Conservation (phyloP, 2,797 vertebrate species). For the Dromococcyx pavoninus region DNA sequence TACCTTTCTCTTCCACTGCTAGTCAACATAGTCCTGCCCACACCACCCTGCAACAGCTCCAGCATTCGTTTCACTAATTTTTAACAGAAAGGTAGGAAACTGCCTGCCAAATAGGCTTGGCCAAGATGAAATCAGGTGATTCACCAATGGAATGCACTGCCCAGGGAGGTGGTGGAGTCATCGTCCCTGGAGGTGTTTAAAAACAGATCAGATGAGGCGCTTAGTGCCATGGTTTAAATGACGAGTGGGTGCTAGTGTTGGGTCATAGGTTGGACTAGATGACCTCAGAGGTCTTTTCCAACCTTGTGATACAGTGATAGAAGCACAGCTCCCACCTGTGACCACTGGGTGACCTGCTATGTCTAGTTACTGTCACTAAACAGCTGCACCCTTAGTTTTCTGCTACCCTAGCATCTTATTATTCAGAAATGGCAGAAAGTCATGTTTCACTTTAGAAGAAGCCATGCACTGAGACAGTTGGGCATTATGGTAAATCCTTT, state of each 20-base stretch:
- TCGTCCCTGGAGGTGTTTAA: too few relatives aligned
- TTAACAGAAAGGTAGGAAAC: neutral
- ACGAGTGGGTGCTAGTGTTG: too few relatives aligned
- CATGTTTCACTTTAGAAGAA: neutral
- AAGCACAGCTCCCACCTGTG: neutral
- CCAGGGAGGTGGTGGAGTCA: too few relatives aligned
- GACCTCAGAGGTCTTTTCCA: too few relatives aligned
- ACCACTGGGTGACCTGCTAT: neutral
- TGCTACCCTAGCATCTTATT: neutral
- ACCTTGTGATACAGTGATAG: too few relatives aligned
- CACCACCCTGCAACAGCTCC: neutral
- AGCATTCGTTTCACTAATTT: neutral
- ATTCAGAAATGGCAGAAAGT: neutral
- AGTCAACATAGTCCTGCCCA: neutral
- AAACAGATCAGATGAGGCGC: too few relatives aligned
- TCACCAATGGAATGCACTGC: too few relatives aligned
- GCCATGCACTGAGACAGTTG: neutral
- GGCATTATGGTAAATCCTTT: neutral
- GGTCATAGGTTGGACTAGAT: too few relatives aligned
- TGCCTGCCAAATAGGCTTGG: neutral
- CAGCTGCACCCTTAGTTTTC: neutral
- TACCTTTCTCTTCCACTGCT: neutral
- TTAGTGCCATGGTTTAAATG: too few relatives aligned
- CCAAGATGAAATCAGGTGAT: neutral
- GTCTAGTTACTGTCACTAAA: neutral